Base-by-base conservation (phyloP, 2,888 invertebrate species). In the Marronus borbonicus region DNA sequence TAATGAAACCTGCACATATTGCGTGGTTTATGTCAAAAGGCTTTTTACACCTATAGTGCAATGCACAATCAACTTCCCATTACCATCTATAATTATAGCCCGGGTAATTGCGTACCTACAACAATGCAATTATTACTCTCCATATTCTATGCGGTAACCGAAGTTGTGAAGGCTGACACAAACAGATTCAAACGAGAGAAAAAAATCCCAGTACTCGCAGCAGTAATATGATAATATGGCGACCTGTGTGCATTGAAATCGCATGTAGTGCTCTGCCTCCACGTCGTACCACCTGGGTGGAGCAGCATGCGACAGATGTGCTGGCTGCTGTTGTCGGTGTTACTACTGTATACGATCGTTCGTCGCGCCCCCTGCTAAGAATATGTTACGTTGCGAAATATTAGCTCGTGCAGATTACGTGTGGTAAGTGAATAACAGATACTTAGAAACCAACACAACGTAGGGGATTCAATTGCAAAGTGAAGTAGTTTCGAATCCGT, bases 171-270 rank as follows among this genome's bases (percentile, higher is more conserved):
- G 55, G n/a, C n/a, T 17, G 17, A 20, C 14, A 7, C 55, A 55
- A 20, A 55, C 55, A 3, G 10, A 55, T 17, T n/a, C 55, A 55
- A 55, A 55, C 55, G 12, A 55, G 20, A 60, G 31, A 55, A 28
- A 55, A 39, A 20, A 72, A 52, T 62, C n/a, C 1, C 44, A 44
- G 44, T 8, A 44, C 44, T 64, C 49, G 17, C 76, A 64, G 10
- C n/a, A 20, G 12, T 28, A 39, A 79, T 76, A 76, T 77, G 74
- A 65, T 76, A 78, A 79, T 79, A 20, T 20, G 81, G 70, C 80
- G 81, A 81, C 81, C 81, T 81, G 81, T 80, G 81, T 75, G 78
- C 74, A 74, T 55, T 72, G 44, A 74, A 74, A 60, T 74, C 60
- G 49, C 60, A 44, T 74, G 72, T 44, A 44, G 60, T 12, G 39